A percentile compares a stretch with the other conserved stretches of the same genome.
phyloP scores from a whole-genome alignment of 2,797 vertebrate species.

The Lemur catta region DNA sequence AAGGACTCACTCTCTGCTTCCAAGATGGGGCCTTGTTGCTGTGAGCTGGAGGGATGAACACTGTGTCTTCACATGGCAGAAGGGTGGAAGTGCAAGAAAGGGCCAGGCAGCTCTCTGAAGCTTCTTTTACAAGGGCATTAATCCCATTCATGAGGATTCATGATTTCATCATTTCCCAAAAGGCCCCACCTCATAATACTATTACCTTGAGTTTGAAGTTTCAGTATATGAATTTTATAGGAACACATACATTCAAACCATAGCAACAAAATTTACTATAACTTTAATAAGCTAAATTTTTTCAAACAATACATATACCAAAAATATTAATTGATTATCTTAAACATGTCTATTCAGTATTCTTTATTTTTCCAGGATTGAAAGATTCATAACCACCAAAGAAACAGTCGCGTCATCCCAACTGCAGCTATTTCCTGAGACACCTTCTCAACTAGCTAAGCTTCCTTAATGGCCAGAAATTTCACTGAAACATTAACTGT shows the following conservation, averaged over 20 bases:
- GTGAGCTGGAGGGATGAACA: not conserved
- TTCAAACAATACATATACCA: not conserved
- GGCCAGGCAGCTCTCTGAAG: not conserved
- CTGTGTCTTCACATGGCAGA: not conserved
- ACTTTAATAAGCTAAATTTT: not conserved
- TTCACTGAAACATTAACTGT: not conserved
- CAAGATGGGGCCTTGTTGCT: not conserved
- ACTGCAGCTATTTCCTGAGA: not conserved
- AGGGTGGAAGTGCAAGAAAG: not conserved
- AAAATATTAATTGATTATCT: not conserved
- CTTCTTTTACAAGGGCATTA: not conserved
- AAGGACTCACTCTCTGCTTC: not conserved
- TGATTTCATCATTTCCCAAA: not conserved
- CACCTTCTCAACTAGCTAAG: not conserved
- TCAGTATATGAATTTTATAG: not conserved
- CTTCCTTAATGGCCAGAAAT: not conserved
- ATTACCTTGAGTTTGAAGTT: not conserved
- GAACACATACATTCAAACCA: not conserved
- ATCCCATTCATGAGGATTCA: not conserved
- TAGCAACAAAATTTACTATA: not conserved
- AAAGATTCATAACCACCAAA: not conserved
- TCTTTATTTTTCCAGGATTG: not conserved
- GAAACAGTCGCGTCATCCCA: not conserved
- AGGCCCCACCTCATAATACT: not conserved
- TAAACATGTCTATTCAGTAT: not conserved